These are phyloP conservation scores for Lasioglossum albipes DNA, from an alignment of 1,140 invertebrate species.

Conservation along the genomic window DNA sequence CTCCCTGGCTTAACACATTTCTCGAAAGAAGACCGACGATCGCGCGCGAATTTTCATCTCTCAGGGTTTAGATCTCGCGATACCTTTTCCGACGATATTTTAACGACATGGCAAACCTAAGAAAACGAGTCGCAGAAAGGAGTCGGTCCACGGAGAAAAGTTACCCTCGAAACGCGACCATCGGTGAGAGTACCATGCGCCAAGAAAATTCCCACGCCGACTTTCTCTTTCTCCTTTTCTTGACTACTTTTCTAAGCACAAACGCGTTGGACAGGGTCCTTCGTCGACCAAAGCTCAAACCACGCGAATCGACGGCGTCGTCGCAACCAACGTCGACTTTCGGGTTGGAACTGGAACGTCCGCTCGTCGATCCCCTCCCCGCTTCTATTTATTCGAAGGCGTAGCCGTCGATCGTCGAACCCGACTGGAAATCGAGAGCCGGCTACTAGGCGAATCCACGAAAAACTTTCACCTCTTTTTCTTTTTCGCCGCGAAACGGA, in stretches of 20 bases:
- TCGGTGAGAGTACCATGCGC: constrained; percentile 1
- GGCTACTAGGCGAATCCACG: too few relatives aligned
- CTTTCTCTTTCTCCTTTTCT: not conserved
- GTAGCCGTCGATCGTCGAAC: too few relatives aligned
- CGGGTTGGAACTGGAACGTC: not conserved
- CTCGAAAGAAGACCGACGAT: too few relatives aligned
- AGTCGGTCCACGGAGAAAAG: not conserved
- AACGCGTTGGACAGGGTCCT: constrained; percentile 14
- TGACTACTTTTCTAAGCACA: constrained; percentile 30
- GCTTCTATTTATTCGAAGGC: too few relatives aligned
- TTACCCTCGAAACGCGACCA: constrained; percentile 26
- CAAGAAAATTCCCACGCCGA: constrained; percentile 7
- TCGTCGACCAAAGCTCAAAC: constrained; percentile 33
- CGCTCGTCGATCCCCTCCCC: too few relatives aligned
- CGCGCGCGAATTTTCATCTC: constrained; percentile 22
- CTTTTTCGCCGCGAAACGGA: too few relatives aligned
- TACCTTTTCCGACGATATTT: constrained; percentile 1
- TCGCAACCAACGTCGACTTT: constrained; percentile 22
- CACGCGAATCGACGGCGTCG: not conserved
- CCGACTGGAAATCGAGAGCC: too few relatives aligned
- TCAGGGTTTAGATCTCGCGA: constrained; percentile 26
- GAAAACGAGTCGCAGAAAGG: too few relatives aligned
- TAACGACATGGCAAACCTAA: not conserved
- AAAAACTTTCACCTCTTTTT: too few relatives aligned
- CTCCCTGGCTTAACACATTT: not conserved